Evolutionary conservation across 2,888 invertebrate genomes (phyloP), one percentile per base, ranked within the genome.

Genomic region (Tricholauxania praeusta): DNA sequence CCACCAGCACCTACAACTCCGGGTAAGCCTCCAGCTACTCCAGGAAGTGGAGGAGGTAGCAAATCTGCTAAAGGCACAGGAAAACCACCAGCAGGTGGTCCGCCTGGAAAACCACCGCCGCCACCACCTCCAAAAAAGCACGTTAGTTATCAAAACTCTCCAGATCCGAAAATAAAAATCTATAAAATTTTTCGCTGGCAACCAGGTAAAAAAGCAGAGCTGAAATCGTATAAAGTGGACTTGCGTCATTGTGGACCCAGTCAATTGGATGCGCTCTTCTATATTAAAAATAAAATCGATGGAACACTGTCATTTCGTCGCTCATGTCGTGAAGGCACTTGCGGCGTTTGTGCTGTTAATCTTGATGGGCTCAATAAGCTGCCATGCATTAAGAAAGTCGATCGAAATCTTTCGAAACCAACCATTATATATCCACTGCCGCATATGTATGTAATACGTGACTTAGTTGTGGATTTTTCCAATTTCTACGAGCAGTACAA

Each of bases 341-440:
- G 98, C 86, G 98, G 98, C 1, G 98, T 98, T 10, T 99, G 98
- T 88, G 93, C 98, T n/a, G 98, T 99, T 98, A 99, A 98, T 88
- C 97, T 99, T 86, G 94, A 94, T 67, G 98, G 98, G 8, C 89
- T 92, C 1, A 99, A 99, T 86, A 97, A 97, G 0, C 89, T 99
- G 60, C 97, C 98, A 39, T 99, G 98, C 86, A 95, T 96, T 82
- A 90, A 90, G 57, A 39, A 39, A 10, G 39, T 39, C 39, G 39
- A 39, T 10, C 39, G 39, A 1, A 39, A 39, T 10, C 39, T 39
- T 7, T 76, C 77, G 14, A 97, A 97, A 80, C 96, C 97, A 85
- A 89, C 91, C 19, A 53, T 53, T 10, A 93, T 99, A 79, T 98
- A 98, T 86, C 99, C 99, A 0, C 88, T 99, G 74, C 98, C 99